These are phyloP conservation scores for Anhinga rufa DNA, from an alignment of 2,113 vertebrate species.

Conservation along the genomic window DNA sequence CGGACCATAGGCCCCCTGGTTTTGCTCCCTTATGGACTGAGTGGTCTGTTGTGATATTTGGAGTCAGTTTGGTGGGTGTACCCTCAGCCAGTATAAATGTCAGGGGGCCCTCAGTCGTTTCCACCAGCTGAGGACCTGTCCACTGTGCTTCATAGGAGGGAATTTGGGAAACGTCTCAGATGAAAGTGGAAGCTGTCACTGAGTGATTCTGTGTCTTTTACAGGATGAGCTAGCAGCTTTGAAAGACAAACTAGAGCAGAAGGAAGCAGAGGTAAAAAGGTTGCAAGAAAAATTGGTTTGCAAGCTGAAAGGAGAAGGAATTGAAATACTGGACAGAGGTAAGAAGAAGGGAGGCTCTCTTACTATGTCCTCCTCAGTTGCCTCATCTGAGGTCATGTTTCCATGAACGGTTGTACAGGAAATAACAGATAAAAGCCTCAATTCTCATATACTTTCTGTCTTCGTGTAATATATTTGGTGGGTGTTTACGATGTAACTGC, in stretches of 20 bases:
- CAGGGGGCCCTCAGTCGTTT: background rate
- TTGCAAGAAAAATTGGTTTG: constrained; percentile 83
- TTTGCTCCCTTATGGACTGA: background rate
- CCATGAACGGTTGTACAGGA: background rate
- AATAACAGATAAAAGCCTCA: background rate
- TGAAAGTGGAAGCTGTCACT: background rate
- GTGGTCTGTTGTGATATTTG: background rate
- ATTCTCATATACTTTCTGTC: background rate
- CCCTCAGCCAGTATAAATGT: background rate
- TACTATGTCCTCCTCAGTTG: background rate
- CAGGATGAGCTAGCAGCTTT: constrained; percentile 89
- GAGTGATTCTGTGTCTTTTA: background rate
- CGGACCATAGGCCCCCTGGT: background rate
- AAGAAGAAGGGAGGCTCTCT: background rate
- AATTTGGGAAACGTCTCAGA: background rate
- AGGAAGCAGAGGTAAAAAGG: constrained; percentile 82
- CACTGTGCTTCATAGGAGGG: background rate
- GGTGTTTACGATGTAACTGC: background rate
- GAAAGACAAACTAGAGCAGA: constrained; percentile 87
- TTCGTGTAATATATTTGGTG: background rate
- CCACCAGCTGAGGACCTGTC: background rate
- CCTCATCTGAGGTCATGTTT: background rate
- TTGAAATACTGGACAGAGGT: constrained; percentile 85
- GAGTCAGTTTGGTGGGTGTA: background rate
- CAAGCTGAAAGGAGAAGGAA: constrained; percentile 73